Conservation (phyloP, 2,113 vertebrate species). For the Polypterus senegalus region DNA sequence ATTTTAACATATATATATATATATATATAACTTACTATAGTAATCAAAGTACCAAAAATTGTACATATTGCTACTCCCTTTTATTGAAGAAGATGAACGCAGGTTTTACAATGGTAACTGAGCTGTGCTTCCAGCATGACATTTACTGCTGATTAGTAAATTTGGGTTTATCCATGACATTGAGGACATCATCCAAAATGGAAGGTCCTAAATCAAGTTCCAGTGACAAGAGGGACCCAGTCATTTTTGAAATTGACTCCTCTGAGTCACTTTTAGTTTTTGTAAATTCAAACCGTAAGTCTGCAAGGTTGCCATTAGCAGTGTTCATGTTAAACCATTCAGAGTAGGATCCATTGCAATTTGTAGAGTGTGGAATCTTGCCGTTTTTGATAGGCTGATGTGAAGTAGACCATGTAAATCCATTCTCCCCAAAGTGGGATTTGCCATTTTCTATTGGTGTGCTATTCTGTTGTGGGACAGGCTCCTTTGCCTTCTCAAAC, state of each 20-base stretch:
- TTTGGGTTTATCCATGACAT: conserved; percentile 83
- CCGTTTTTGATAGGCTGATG: conserved; percentile 56
- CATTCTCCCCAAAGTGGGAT: conserved; percentile 46
- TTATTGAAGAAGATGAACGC: too few relatives aligned
- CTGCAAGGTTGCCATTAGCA: conserved; percentile 61
- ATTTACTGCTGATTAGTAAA: too few relatives aligned
- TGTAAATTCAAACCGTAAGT: conserved; percentile 56
- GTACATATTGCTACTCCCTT: too few relatives aligned
- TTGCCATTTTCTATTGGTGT: conserved; percentile 49
- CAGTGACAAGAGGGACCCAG: conserved; percentile 79
- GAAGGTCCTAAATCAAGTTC: conserved; percentile 93
- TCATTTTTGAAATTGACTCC: conserved; percentile 73
- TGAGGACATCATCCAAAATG: conserved; percentile 91
- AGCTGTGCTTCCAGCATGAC: too few relatives aligned
- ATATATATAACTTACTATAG: too few relatives aligned
- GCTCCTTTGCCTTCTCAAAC: conserved; percentile 47
- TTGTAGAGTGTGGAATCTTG: conserved; percentile 64
- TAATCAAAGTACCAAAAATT: too few relatives aligned
- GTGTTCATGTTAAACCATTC: conserved; percentile 78
- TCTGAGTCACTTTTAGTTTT: conserved; percentile 67
- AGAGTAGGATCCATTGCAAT: conserved; percentile 58
- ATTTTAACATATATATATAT: too few relatives aligned
- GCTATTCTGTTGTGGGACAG: conserved; percentile 49
- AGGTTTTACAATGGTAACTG: too few relatives aligned
- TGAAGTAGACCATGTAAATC: conserved; percentile 44